Conservation (phyloP, 2,888 invertebrate species). For the Calameuta pallipes region DNA sequence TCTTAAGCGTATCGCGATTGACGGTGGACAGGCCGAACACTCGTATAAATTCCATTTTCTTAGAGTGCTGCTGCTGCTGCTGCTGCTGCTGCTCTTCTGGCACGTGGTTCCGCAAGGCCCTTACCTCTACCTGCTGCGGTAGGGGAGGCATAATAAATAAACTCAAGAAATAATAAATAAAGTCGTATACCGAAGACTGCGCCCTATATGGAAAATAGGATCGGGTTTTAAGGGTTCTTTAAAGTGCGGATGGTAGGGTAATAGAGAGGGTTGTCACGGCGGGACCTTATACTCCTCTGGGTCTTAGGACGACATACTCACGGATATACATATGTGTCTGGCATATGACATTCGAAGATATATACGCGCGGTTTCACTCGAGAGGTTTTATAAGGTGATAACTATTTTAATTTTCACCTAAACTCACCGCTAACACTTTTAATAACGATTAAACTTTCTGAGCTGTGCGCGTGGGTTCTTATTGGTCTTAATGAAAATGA, state of each 20-base stretch:
- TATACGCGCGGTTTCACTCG: slow-evolving; percentile 48
- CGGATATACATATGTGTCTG: slow-evolving; percentile 40
- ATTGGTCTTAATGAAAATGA: too few relatives aligned
- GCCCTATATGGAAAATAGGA: too few relatives aligned
- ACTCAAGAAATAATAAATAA: too few relatives aligned
- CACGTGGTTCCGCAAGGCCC: too few relatives aligned
- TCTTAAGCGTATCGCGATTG: too few relatives aligned
- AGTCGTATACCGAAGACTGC: too few relatives aligned
- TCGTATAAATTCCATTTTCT: slow-evolving; percentile 24
- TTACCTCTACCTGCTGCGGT: slow-evolving; percentile 7
- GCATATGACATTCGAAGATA: slow-evolving; percentile 46
- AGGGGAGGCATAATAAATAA: slow-evolving; percentile 31
- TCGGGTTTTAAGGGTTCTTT: too few relatives aligned
- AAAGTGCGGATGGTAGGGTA: slow-evolving; percentile 1
- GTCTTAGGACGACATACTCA: slow-evolving; percentile 35
- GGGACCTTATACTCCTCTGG: slow-evolving; percentile 45
- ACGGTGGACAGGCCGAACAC: too few relatives aligned
- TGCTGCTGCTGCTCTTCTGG: neutral
- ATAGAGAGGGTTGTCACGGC: slow-evolving; percentile 23
- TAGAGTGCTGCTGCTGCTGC: slow-evolving; percentile 10
- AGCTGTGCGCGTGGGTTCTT: too few relatives aligned
- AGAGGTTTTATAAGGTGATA: slow-evolving; percentile 56
- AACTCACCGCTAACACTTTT: too few relatives aligned
- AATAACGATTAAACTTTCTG: too few relatives aligned
- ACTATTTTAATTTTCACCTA: slow-evolving; percentile 51